Base-by-base conservation (phyloP, 2,888 invertebrate species). In the Lasius fuliginosus region DNA sequence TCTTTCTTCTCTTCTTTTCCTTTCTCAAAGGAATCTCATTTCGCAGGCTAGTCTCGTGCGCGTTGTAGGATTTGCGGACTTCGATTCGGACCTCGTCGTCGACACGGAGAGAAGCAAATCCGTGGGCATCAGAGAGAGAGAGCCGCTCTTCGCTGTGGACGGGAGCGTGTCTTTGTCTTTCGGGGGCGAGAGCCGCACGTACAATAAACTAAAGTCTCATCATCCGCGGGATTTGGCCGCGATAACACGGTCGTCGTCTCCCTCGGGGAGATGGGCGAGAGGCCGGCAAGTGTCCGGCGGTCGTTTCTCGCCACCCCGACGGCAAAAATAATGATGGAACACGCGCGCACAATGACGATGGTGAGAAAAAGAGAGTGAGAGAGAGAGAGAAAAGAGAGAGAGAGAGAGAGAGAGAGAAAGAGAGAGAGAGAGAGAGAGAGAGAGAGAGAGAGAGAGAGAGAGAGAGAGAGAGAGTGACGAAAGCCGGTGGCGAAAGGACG, bases 131-230 rank as follows among this genome's bases (percentile, higher is more conserved):
- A 86, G 86, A 86, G 86, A 86, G 86, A 86, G 86, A 82, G 81
- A 86, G 86, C 83, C 85, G 71, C 82, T 83, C 74, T 75, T 73
- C 82, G 83, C 60, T 23, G 15, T 30, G 4, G 49, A 12, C 79
- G 36, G 23, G 6, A 12, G 33, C 85, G 84, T 67, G 85, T 87
- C 91, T 89, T 89, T 89, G 90, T 89, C 84, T 82, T 84, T 64
- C 56, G 76, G 18, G 82, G 65, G 30, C 33, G 60, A 76, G 83
- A 76, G 83, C 81, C 89, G 88, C 94, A 93, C 93, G 92, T 93
- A 94, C 94, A 93, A 95, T 95, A 95, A 95, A 94, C 93, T 92
- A 94, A 94, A 94, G 94, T 94, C 94, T 94, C 95, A 94, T 94
- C 95, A 94, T 94, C 94, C 93, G 92, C 92, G 93, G 94, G 95